Percentiles rank a stretch among this genome's conserved stretches.
These are phyloP conservation scores for Euclidia mi DNA, from an alignment of 2,888 invertebrate genomes.

Conservation along the genomic window DNA sequence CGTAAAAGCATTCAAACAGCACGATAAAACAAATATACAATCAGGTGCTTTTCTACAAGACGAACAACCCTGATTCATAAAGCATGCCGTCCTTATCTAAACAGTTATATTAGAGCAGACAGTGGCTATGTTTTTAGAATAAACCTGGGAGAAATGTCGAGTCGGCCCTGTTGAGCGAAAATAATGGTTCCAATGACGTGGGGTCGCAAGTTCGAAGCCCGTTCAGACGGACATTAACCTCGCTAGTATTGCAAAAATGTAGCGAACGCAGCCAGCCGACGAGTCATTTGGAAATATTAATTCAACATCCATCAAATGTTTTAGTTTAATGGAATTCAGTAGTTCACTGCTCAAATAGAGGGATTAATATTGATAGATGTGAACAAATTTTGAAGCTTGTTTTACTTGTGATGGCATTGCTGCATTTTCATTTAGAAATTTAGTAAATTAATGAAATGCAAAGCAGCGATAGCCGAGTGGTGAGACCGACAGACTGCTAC, in stretches of 20 bases:
- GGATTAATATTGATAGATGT: background rate
- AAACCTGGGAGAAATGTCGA: constrained; percentile 37
- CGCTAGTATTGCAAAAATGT: constrained; percentile 58
- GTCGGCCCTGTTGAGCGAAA: constrained; percentile 49
- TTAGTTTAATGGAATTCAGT: constrained; percentile 21
- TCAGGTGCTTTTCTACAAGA: constrained; percentile 6
- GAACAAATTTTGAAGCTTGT: background rate
- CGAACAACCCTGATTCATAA: constrained; percentile 15
- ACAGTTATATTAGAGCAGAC: constrained; percentile 6
- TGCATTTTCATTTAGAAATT: too few species aligned
- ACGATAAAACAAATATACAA: constrained; percentile 6
- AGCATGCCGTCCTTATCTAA: constrained; percentile 15
- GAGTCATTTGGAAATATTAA: constrained; percentile 32
- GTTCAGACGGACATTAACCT: constrained; percentile 66
- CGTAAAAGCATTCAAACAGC: constrained; percentile 1
- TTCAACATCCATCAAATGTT: constrained; percentile 25
- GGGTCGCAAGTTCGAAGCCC: constrained; percentile 72
- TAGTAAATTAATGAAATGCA: too few species aligned
- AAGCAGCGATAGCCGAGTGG: too few species aligned
- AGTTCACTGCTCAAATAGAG: constrained; percentile 3
- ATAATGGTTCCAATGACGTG: constrained; percentile 66
- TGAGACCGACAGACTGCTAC: too few species aligned
- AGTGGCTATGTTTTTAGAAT: constrained; percentile 16
- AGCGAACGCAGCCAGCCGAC: constrained; percentile 19
- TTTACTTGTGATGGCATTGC: too few species aligned